Evolutionary conservation across 2,113 vertebrate genomes (phyloP), one percentile per base, ranked within the genome.

Genomic region (Ictalurus furcatus): DNA sequence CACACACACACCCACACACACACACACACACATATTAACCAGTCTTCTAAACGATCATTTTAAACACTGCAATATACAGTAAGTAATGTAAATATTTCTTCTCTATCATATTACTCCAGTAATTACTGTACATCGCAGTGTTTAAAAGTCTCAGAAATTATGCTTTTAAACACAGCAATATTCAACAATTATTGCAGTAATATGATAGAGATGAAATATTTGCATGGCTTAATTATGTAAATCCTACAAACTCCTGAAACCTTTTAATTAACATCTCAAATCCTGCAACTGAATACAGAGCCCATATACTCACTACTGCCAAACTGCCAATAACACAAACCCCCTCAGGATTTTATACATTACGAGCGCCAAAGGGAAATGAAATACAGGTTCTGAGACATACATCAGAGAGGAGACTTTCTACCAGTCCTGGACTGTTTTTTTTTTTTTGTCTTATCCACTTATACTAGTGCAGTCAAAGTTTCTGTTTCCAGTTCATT

Each of bases 241-340:
- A 69, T 28, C 80, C 79, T 48, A 80, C 56, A 81, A 90, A 40
- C 2, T 28, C 86, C 81, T 44, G 34, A 81, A 81, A 85, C 25
- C 81, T 63, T 69, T 87, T 80, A 85, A 87, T 83, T 21, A 59
- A 83, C 61, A 89, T 73, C 74, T 56, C 34, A 71, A 71, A 69
- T n/a, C 37, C 30, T 30, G n/a, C 63, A 73, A n/a, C 54, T 52
- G 81, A 54, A 73, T 23, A 37, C 25, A 71, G 28, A 58, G 30
- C 58, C 81, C 34, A 25, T 63, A 40, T 63, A 30, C 30, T 83
- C 80, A 34, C 54, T 82, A 34, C 58, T 44, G 34, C 30, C n/a
- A 61, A 40, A 40, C 54, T 34, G 54, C 30, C n/a, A 82, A 81
- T 34, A 83, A 25, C 56, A 56, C 52, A 83, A 83, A 61, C 9